Conservation (phyloP, 2,888 invertebrate species). For the Polydrusus cervinus region DNA sequence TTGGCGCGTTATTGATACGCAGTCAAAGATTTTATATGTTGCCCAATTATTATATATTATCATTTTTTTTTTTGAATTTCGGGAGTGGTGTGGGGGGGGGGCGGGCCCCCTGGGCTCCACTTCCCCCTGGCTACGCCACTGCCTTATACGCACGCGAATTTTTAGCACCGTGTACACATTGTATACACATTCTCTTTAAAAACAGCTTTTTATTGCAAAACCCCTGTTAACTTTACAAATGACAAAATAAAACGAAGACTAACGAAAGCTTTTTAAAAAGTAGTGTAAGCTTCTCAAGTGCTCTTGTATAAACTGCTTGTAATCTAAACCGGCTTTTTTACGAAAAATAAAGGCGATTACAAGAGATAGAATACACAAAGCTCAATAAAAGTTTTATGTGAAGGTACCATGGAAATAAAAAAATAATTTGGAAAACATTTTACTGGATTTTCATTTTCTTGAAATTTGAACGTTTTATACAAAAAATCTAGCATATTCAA, state of each 20-base stretch:
- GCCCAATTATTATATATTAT: no score
- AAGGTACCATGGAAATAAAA: not conserved
- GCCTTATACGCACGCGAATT: no score
- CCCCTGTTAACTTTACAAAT: slow-evolving; percentile 36
- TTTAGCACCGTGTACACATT: no score
- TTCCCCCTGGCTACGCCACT: no score
- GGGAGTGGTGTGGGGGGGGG: no score
- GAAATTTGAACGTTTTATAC: not conserved
- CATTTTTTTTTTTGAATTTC: no score
- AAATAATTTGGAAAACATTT: not conserved
- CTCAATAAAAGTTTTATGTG: slow-evolving; percentile 18
- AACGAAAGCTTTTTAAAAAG: slow-evolving; percentile 43
- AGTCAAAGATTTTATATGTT: no score
- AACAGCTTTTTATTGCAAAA: not conserved
- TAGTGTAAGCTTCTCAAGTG: slow-evolving; percentile 42
- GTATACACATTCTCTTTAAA: not conserved
- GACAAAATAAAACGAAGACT: slow-evolving; percentile 36
- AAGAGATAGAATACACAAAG: slow-evolving; percentile 14
- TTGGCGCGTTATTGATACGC: no score
- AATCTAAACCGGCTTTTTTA: slow-evolving; percentile 33
- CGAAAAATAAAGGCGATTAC: slow-evolving; percentile 45
- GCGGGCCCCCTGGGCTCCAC: no score
- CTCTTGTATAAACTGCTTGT: slow-evolving; percentile 39
- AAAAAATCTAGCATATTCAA: no score
- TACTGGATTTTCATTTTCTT: not conserved